Evolutionary conservation across 2,113 vertebrate species (phyloP).

Genomic region (Takifugu bimaculatus): DNA sequence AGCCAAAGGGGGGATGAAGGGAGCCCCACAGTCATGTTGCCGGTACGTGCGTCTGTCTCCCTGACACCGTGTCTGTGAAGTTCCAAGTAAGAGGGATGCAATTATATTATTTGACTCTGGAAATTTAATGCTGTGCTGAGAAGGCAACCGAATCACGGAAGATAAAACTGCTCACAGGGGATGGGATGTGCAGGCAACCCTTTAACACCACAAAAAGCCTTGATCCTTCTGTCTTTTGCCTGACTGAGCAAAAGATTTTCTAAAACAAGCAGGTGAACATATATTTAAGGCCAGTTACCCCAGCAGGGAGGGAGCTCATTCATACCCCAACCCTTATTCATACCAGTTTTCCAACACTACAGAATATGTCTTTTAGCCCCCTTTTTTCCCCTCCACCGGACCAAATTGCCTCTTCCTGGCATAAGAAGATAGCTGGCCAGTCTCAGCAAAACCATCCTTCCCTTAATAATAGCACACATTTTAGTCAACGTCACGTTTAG

Average conservation of each 20-base stretch:
- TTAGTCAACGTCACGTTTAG: too few relatives aligned
- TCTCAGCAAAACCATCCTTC: too few relatives aligned
- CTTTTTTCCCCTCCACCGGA: background rate
- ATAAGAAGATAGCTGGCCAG: constrained; percentile 12
- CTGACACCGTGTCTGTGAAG: background rate
- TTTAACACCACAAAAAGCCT: background rate
- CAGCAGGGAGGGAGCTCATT: too few relatives aligned
- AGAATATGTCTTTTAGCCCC: background rate
- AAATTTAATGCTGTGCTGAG: constrained; percentile 3
- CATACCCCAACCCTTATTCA: too few relatives aligned
- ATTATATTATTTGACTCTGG: constrained; percentile 14
- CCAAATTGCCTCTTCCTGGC: constrained; percentile 5
- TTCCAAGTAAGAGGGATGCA: constrained; percentile 8
- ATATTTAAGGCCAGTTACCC: too few relatives aligned
- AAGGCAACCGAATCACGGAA: background rate
- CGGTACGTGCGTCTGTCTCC: constrained; percentile 8
- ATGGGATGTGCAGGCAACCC: background rate
- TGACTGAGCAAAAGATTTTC: too few relatives aligned
- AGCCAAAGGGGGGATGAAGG: constrained; percentile 4
- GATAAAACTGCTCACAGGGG: background rate
- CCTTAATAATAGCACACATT: too few relatives aligned
- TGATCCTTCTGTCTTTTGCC: too few relatives aligned
- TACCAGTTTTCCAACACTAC: too few relatives aligned
- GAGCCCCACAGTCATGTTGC: constrained; percentile 6
- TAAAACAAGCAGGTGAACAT: too few relatives aligned